Evolutionary conservation across 2,888 invertebrate species (phyloP).

Genomic region (Clusia tigrina): DNA sequence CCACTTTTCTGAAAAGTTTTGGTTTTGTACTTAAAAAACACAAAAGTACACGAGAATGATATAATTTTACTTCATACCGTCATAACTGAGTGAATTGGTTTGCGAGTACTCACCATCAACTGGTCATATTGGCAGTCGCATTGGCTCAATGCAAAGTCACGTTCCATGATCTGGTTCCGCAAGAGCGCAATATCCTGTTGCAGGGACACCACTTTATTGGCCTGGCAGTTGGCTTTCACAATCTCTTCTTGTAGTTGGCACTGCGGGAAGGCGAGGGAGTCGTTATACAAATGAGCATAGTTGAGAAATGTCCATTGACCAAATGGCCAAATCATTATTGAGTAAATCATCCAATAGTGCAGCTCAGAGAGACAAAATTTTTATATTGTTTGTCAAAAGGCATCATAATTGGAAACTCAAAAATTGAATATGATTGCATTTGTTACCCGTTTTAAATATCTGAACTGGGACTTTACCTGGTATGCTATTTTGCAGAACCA

Average conservation of each 20-base stretch:
- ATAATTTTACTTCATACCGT: not conserved
- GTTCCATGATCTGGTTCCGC: constrained; percentile 46
- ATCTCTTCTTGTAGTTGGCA: constrained; percentile 35
- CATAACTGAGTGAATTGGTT: not conserved
- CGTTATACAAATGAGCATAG: no score
- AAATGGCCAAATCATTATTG: no score
- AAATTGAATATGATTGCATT: no score
- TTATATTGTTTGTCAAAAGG: no score
- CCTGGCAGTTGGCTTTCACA: constrained; percentile 42
- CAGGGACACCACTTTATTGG: constrained; percentile 41
- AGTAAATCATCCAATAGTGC: no score
- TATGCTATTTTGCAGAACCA: no score
- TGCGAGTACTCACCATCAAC: constrained; percentile 43
- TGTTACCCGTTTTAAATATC: no score
- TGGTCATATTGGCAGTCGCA: constrained; percentile 52
- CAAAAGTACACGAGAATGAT: constrained; percentile 28
- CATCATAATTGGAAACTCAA: no score
- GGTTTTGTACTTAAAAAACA: constrained; percentile 41
- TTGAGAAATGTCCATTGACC: no score
- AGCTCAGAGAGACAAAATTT: no score
- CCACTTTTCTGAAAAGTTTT: constrained; percentile 36
- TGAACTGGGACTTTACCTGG: no score
- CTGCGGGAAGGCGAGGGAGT: no score
- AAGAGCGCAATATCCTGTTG: constrained; percentile 47
- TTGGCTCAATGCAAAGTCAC: constrained; percentile 47